Conservation (phyloP, 1,140 invertebrate species). For the Copidosoma floridanum region DNA sequence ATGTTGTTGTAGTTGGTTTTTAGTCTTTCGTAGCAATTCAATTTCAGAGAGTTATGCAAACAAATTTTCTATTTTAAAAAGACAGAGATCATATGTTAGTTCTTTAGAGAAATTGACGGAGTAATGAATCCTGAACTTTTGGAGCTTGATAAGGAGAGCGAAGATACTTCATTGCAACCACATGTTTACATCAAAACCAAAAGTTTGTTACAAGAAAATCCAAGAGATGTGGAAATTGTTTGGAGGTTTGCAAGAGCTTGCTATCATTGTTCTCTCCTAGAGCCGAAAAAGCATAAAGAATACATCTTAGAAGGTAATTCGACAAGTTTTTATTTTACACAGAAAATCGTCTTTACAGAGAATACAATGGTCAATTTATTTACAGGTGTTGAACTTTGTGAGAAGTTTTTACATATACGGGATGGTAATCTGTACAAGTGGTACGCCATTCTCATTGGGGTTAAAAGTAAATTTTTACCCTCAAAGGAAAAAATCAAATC, state of each 20-base stretch:
- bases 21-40: constrained; percentile 19
- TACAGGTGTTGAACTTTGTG: constrained; percentile 63
- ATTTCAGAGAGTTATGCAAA: constrained; percentile 28
- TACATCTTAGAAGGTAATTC: constrained; percentile 60
- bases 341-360: not conserved
- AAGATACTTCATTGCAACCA: constrained; percentile 35
- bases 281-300: constrained; percentile 58
- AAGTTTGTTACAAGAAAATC: constrained; percentile 46
- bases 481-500: constrained; percentile 70
- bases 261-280: constrained; percentile 56
- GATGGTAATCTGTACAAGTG: constrained; percentile 73
- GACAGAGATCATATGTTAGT: constrained; percentile 49
- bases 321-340: no score
- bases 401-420: constrained; percentile 59
- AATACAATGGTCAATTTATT: constrained; percentile 23
- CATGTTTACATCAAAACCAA: constrained; percentile 45
- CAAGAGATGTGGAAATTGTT: constrained; percentile 58
- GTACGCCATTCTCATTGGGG: constrained; percentile 74
- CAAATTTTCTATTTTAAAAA: constrained; percentile 33
- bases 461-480: constrained; percentile 60
- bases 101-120: constrained; percentile 51
- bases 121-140: constrained; percentile 35
- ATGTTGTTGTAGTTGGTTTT: constrained; percentile 5
- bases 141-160: constrained; percentile 39
- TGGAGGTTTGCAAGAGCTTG: constrained; percentile 72